A percentile compares a stretch with the other conserved stretches of the same genome.
These are phyloP conservation scores for Papilio protenor DNA, from an alignment of 2,888 invertebrate genomes.

Conservation along the genomic window DNA sequence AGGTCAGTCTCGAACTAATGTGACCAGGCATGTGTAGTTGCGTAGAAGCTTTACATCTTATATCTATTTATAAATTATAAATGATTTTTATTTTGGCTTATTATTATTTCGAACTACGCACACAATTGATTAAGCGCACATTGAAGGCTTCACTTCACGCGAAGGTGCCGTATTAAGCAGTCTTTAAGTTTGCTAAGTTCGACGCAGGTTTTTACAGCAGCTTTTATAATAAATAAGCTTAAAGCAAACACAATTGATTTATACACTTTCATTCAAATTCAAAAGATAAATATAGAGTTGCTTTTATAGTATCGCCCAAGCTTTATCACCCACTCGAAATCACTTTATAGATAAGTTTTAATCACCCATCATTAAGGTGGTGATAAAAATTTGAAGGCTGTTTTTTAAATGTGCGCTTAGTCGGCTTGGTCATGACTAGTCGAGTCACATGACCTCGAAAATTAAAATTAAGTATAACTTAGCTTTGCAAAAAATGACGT, in stretches of 20 bases:
- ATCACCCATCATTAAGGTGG: conserved; percentile 20
- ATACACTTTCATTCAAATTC: not conserved
- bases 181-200: conserved; percentile 64
- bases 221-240: not conserved
- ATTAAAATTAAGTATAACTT: conserved; percentile 32
- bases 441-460: conserved; percentile 56
- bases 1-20: conserved; percentile 79
- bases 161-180: conserved; percentile 52
- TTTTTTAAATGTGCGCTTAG: conserved; percentile 63
- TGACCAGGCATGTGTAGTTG: conserved; percentile 69
- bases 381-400: conserved; percentile 63
- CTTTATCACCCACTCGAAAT: conserved; percentile 2
- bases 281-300: not conserved
- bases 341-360: conserved; percentile 3
- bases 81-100: conserved; percentile 43
- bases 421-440: conserved; percentile 76
- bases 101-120: conserved; percentile 63
- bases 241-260: not conserved
- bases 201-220: conserved; percentile 16
- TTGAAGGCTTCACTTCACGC: conserved; percentile 49
- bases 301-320: not conserved
- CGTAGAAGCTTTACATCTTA: conserved; percentile 67
- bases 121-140: conserved; percentile 71
- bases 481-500: conserved; percentile 9
- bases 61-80: conserved; percentile 32